Evolutionary conservation across 2,113 vertebrate genomes (phyloP).

Genomic region (Saguinus midas): DNA sequence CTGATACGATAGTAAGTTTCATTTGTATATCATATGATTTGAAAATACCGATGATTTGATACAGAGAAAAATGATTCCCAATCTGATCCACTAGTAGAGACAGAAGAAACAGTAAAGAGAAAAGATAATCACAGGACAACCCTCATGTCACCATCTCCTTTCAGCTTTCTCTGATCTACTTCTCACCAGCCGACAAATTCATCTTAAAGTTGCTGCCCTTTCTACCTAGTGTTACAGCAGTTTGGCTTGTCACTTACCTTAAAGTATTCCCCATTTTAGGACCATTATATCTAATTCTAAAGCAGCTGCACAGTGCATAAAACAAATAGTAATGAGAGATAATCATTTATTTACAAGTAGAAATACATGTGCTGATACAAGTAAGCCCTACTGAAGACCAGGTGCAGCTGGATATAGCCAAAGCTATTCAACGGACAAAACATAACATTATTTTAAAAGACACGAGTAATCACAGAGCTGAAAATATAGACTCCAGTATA

Average conservation of each 20-base stretch:
- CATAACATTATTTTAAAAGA: background rate
- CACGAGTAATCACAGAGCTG: background rate
- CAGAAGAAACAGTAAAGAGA: background rate
- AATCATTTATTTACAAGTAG: rapidly evolving
- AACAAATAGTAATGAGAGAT: rapidly evolving
- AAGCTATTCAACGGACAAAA: background rate
- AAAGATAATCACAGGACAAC: background rate
- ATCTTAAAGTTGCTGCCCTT: background rate
- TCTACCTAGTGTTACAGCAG: background rate
- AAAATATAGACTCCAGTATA: background rate
- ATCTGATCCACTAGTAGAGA: background rate
- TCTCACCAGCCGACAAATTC: rapidly evolving
- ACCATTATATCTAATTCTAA: background rate
- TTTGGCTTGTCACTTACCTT: background rate
- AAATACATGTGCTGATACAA: rapidly evolving
- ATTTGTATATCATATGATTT: background rate
- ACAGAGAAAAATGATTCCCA: background rate
- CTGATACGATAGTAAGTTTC: rapidly evolving
- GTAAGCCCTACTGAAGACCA: background rate
- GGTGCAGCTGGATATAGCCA: background rate
- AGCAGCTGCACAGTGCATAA: background rate
- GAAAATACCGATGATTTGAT: background rate
- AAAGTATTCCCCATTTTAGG: no score
- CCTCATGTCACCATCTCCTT: background rate
- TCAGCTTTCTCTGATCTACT: rapidly evolving